Evolutionary conservation across 2,797 vertebrate species (phyloP).

Genomic region (Oreonectes daqikongensis): DNA sequence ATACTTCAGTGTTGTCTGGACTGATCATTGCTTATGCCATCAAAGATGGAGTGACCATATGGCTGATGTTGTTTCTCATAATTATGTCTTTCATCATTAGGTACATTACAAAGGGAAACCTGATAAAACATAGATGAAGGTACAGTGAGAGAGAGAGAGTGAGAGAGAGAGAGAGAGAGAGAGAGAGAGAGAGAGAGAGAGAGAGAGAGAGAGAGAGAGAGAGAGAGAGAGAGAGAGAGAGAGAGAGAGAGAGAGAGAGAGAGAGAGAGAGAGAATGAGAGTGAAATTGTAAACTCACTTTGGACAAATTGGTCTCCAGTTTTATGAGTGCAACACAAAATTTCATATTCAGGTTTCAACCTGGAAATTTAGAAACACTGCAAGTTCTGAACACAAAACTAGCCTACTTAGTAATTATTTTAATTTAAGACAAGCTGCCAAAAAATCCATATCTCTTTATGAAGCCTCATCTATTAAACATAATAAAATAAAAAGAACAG

Average conservation of each 20-base stretch:
- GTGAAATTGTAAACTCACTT: no score
- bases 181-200: neutral
- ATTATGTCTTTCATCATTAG: slow-evolving; percentile 21
- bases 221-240: neutral
- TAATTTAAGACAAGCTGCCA: neutral
- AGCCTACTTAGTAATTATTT: neutral
- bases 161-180: neutral
- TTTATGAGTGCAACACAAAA: neutral
- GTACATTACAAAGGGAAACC: slow-evolving; percentile 11
- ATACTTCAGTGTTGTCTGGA: slow-evolving; percentile 7
- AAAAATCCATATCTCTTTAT: neutral
- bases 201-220: neutral
- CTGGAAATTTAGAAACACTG: neutral
- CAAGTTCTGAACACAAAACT: neutral
- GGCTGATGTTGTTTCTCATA: slow-evolving; percentile 8
- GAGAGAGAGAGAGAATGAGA: neutral
- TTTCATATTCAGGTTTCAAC: neutral
- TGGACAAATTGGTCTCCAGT: no score
- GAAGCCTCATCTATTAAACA: neutral
- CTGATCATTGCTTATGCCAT: slow-evolving; percentile 3
- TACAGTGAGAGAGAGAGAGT: neutral
- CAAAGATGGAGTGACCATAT: slow-evolving; percentile 15
- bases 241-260: neutral
- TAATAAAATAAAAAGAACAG: no score
- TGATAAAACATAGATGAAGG: neutral